Evolutionary conservation across 2,113 vertebrate genomes (phyloP), one percentile per base, ranked within the genome.

Genomic region (Fregetta grallaria): DNA sequence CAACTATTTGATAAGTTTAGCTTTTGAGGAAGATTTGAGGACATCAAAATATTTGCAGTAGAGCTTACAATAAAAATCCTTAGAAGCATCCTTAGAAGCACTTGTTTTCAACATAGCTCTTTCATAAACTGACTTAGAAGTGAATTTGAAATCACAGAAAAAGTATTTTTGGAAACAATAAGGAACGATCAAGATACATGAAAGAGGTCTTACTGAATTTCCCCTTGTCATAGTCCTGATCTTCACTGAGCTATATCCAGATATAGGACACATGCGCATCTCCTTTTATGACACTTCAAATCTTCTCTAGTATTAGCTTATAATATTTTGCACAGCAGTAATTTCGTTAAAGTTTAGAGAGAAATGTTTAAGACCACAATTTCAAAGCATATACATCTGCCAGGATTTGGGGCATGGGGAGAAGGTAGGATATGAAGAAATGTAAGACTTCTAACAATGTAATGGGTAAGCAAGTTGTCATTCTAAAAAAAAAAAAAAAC

Each of bases 41-140:
- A 30, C 34, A 90, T 34, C 25, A 85, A 50, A 78, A 81, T 63
- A 81, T 19, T 83, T 91, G 32, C 70, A 82, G 17, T 17, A 90
- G 67, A 88, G 49, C 40, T 85, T 34, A 50, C 36, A 92, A 67
- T 15, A 81, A 67, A 76, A 88, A 59, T 45, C 55, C 59, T 91
- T 87, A 77, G 42, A 75, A 90, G 29, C 0, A 59, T 45, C 55
- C 59, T 91, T 87, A 77, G 42, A 75, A 90, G 29, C 0, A 2
- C 13, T 71, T 78, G 68, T 74, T 93, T 94, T 63, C 52, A 80
- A 44, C 18, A 40, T 7, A 71, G n/a, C n/a, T 50, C 52, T 93
- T 90, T 63, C 73, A 85, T 63, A 92, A 94, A 82, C 38, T 87
- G 80, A 96, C 92, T 85, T 75, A 56, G 77, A 96, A 96, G 81